Percentiles rank a stretch among this genome's conserved stretches.
phyloP scores from a whole-genome alignment of 2,888 invertebrate genomes.

The Eueremaeus valkanovi region DNA sequence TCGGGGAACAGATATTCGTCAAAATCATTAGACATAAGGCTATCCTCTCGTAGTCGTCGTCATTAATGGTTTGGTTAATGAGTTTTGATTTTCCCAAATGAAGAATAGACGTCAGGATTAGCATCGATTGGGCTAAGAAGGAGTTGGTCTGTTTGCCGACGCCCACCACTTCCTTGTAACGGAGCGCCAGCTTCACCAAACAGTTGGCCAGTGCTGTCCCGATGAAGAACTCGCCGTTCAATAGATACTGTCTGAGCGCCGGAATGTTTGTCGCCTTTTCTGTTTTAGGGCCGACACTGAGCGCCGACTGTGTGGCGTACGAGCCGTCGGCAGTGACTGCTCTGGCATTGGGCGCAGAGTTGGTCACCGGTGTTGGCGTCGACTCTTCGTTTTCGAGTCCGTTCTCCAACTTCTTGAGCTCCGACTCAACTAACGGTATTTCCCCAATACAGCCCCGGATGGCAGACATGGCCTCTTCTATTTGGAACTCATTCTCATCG shows the following conservation, averaged over 20 bases:
- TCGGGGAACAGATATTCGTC: conserved; percentile 34
- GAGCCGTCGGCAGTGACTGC: conserved; percentile 98
- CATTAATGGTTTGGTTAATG: conserved; percentile 67
- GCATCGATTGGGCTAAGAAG: conserved; percentile 70
- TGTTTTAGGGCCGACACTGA: conserved; percentile 61
- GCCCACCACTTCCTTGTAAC: conserved; percentile 57
- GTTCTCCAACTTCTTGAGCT: conserved; percentile 67
- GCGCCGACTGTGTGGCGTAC: conserved; percentile 96
- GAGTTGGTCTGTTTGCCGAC: conserved; percentile 40
- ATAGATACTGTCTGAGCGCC: conserved; percentile 76
- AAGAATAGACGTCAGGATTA: conserved; percentile 78
- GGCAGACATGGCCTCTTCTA: conserved; percentile 63
- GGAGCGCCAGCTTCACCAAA: conserved; percentile 80
- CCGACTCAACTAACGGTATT: conserved; percentile 62
- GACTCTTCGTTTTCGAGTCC: conserved; percentile 61
- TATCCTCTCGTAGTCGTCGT: conserved; percentile 88
- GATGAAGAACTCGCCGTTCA: conserved; percentile 93
- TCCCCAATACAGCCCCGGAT: conserved; percentile 70
- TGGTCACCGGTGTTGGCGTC: conserved; percentile 43
- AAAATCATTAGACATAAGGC: conserved; percentile 61
- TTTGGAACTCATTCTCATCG: conserved; percentile 63
- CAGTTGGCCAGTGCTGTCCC: conserved; percentile 87
- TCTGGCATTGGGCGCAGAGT: conserved; percentile 55
- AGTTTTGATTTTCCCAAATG: conserved; percentile 72
- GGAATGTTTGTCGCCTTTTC: conserved; percentile 54